Base-by-base conservation (phyloP, 1,140 invertebrate genomes). In the Hyphantria cunea region DNA sequence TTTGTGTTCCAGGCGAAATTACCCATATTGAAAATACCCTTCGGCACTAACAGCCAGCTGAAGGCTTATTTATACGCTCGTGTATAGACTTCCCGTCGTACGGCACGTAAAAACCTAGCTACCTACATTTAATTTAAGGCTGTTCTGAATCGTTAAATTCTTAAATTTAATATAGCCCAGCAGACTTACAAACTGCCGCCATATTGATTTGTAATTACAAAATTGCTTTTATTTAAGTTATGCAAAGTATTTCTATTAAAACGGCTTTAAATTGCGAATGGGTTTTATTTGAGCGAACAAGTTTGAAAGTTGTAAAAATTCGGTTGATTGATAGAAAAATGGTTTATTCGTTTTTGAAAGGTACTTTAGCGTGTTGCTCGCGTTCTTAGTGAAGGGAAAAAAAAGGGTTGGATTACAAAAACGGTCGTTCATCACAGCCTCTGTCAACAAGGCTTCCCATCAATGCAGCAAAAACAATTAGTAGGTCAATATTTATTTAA, bases 21-120 rank as follows among this genome's bases (percentile, higher is more conserved):
- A 86, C 85, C 87, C 84, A 85, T 90, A 90, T 90, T 90, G 87
- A 86, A 90, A 90, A 87, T 90, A 86, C 87, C 87, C 84, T 86
- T 82, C 82, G 76, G 74, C 75, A 80, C 82, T 86, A 89, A 86
- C 79, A 82, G 78, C 82, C 78, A 71, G 71, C 81, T 82, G 73
- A 85, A 82, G 79, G 81, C 78, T 86, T 89, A 89, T 89, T 85
- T 84, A 80, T 79, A 76, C 71, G 72, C 68, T 55, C 76, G 73
- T 77, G 78, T 74, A 72, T 70, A 69, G 72, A 68, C 64, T 66
- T 72, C 64, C 59, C 58, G 64, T 63, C 51, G 49, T 48, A 68
- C 60, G 68, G 69, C 62, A 72, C 63, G 53, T 70, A 70, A 74
- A 73, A 62, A 67, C 55, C 62, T 74, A 74, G 73, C 70, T 77